These are phyloP conservation scores for Adelognathus sp. DNA, from an alignment of 2,888 invertebrate genomes.

Conservation along the genomic window DNA sequence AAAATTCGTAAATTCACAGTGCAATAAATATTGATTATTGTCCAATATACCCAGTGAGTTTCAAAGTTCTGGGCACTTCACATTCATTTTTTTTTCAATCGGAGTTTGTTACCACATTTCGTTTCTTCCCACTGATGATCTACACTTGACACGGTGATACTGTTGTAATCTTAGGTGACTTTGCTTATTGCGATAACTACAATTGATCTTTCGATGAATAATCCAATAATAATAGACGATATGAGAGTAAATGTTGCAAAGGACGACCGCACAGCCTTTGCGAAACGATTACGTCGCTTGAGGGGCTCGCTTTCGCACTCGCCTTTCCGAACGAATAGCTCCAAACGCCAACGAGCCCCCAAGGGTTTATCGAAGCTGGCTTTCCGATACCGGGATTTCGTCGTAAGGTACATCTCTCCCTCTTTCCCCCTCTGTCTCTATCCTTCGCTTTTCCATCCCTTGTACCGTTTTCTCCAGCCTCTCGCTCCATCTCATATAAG, in stretches of 20 bases:
- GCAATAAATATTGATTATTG: too few relatives aligned
- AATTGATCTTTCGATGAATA: too few relatives aligned
- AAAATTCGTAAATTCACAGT: too few relatives aligned
- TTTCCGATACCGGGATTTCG: constrained; percentile 23
- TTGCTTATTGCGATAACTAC: too few relatives aligned
- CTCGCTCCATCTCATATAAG: not conserved
- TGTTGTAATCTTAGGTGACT: too few relatives aligned
- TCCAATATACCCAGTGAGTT: too few relatives aligned
- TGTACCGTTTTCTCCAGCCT: not conserved
- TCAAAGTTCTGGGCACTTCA: too few relatives aligned
- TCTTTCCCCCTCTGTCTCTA: not conserved
- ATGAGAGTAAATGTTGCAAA: not conserved
- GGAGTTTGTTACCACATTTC: too few relatives aligned
- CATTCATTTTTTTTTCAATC: too few relatives aligned
- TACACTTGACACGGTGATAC: too few relatives aligned
- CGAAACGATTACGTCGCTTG: constrained; percentile 16
- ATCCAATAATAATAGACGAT: not conserved
- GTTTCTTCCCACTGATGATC: not conserved
- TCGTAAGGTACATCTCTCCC: constrained; percentile 6
- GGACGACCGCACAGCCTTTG: constrained; percentile 8
- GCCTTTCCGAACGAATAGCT: constrained; percentile 34
- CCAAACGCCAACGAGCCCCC: constrained; percentile 27
- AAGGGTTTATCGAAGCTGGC: constrained; percentile 23
- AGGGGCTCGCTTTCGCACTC: constrained; percentile 8
- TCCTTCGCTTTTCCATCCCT: not conserved